Evolutionary conservation across 2,113 vertebrate genomes (phyloP).

Genomic region (Trogon melanurus): DNA sequence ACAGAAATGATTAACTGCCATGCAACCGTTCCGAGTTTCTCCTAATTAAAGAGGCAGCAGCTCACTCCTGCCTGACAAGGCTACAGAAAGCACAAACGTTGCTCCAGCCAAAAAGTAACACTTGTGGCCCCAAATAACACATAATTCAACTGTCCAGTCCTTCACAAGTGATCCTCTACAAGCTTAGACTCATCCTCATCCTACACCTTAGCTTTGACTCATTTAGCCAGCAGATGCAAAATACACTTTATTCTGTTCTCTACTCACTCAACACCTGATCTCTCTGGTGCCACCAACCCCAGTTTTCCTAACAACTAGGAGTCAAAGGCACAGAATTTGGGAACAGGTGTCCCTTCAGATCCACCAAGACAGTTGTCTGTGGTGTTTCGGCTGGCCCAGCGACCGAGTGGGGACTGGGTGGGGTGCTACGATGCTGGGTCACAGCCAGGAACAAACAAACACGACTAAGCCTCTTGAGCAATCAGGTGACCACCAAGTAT

Average conservation of each 20-base stretch:
- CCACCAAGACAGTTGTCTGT: fast-evolving
- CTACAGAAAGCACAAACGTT: no score
- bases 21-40: fast-evolving
- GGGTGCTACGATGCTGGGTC: neutral
- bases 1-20: neutral
- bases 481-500: neutral
- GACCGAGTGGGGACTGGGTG: fast-evolving
- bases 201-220: neutral
- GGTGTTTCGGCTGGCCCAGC: neutral
- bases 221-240: neutral
- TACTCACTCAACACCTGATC: neutral
- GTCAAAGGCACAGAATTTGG: neutral
- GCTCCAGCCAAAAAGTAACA: neutral
- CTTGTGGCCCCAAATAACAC: no score
- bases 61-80: neutral
- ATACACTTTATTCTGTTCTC: neutral
- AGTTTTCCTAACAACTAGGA: neutral
- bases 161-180: neutral
- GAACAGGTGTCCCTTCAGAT: neutral
- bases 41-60: neutral
- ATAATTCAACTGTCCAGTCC: no score
- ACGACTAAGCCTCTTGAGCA: neutral
- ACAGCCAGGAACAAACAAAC: neutral
- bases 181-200: no score
- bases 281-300: neutral